Evolutionary conservation across 92 coral and sea anemone genomes (phyloP).

Genomic region (Epizoanthus illoricatus): DNA sequence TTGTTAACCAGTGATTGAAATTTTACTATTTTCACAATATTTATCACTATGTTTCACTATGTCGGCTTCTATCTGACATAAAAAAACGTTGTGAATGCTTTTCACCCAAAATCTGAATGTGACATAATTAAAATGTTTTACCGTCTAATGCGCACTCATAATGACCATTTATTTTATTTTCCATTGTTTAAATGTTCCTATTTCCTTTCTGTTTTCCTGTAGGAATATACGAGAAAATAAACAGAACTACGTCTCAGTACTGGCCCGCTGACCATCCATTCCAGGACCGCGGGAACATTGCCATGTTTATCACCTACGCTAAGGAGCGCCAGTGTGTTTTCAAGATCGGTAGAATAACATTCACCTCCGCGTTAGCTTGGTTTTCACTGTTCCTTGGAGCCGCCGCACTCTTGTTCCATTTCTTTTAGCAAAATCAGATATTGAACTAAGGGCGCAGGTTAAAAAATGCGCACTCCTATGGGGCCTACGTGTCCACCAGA

Average conservation of each 20-base stretch:
- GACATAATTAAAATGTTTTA: no score
- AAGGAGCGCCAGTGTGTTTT: conserved; percentile 73
- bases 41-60: no score
- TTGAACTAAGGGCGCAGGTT: no score
- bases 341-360: conserved; percentile 70
- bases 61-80: no score
- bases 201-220: neutral
- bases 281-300: conserved; percentile 60
- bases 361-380: conserved; percentile 78
- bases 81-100: no score
- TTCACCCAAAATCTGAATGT: no score
- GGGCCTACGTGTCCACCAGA: no score
- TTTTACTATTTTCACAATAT: no score
- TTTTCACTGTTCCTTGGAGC: conserved; percentile 70
- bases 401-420: conserved; percentile 59
- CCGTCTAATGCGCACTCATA: no score
- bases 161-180: no score
- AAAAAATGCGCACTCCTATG: no score
- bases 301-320: conserved; percentile 54
- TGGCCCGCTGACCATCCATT: conserved; percentile 71
- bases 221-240: conserved; percentile 66
- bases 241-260: conserved; percentile 54
- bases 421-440: conserved; percentile 24
- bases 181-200: neutral
- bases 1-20: no score